Evolutionary conservation across 2,888 invertebrate genomes (phyloP), one percentile per base, ranked within the genome.

Genomic region (Eucera pruinosa): DNA sequence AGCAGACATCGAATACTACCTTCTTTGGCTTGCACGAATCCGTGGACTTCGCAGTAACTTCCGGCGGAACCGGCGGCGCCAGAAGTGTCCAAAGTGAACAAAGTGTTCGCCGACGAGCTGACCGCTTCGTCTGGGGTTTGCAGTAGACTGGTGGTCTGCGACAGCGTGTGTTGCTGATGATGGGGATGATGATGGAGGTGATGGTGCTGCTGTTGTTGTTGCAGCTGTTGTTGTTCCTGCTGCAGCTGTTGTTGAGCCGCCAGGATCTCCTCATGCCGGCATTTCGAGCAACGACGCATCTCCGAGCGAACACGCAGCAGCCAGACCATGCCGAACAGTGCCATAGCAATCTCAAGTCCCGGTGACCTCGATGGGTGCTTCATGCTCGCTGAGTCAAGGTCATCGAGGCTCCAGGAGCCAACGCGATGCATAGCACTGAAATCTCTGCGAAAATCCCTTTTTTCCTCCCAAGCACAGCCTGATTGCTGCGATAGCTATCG

Each of bases 261-360:
- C 78, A 86, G 90, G 90, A 89, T 89, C 87, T 90, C 93, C 90
- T 94, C 94, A 86, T 94, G 94, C 86, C 94, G 94, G 93, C 95
- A 95, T 90, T 95, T 95, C 70, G 95, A 94, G 93, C 96, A 96
- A 83, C 95, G 95, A 92, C 96, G 96, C 93, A 96, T 95, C 91
- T 96, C 96, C 87, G 96, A 95, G 92, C 96, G 96, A 93, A 96
- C 95, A 90, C 96, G 95, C 92, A 96, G 93, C 93, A 96, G 94
- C 96, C 96, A 96, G 93, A 96, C 96, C 95, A 96, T 95, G 93
- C 96, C 96, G 94, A 96, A 96, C 90, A 96, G 95, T 94, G 96
- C 96, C 96, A 96, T 96, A 94, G 94, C 95, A 93, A 93, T 93
- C 85, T 90, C 91, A 82, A 87, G 86, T 81, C 89, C 84, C 86